A percentile compares a stretch with the other conserved stretches of the same genome.
phyloP scores from a whole-genome alignment of 2,113 vertebrate species.

The Excalfactoria chinensis region DNA sequence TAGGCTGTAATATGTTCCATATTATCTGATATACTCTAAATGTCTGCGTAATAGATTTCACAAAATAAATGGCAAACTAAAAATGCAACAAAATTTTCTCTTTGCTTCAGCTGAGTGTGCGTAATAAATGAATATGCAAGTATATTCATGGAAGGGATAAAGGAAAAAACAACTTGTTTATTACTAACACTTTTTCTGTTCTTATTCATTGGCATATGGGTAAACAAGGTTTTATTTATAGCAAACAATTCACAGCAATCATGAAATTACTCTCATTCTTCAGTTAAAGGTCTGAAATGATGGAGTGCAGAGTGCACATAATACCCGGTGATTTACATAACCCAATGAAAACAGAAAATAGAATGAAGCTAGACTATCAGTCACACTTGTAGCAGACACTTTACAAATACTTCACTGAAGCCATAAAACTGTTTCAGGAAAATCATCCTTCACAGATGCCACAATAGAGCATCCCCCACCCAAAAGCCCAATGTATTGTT shows the following conservation, averaged over 20 bases:
- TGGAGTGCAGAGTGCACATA: background rate
- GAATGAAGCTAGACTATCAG: conserved; percentile 12
- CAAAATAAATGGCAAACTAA: conserved; percentile 32
- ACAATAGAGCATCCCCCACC: background rate
- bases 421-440: conserved; percentile 34
- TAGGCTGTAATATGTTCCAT: conserved; percentile 67
- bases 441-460: conserved; percentile 41
- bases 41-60: conserved; percentile 58
- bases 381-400: conserved; percentile 39
- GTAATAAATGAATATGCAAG: conserved; percentile 1
- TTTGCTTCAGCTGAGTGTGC: background rate
- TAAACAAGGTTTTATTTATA: conserved; percentile 37
- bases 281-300: background rate
- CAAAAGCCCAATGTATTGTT: conserved; percentile 25
- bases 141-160: background rate
- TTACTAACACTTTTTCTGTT: conserved; percentile 32
- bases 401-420: conserved; percentile 36
- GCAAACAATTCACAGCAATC: conserved; percentile 35
- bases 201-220: background rate
- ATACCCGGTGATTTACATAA: background rate
- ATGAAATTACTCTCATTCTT: background rate
- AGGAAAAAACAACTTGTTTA: conserved; percentile 3
- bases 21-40: conserved; percentile 65
- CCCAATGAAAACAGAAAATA: conserved; percentile 30
- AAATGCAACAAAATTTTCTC: background rate